Conservation (phyloP, 2,113 vertebrate species). For the Cephalopterus ornatus region DNA sequence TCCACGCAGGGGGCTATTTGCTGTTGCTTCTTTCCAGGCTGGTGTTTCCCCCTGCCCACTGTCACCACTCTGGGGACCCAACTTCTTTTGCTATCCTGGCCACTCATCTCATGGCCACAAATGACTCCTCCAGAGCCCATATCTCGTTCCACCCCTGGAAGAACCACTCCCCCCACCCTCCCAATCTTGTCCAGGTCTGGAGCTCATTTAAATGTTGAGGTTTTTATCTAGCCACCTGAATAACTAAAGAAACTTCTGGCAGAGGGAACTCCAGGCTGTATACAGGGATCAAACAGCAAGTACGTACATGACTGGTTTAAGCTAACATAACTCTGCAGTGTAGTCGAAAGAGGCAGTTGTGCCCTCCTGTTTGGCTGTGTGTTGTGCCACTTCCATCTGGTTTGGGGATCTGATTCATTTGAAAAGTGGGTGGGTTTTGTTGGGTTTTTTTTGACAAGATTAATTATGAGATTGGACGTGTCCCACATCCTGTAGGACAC, state of each 20-base stretch:
- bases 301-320: neutral
- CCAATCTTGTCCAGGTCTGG: neutral
- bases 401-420: neutral
- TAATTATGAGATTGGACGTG: neutral
- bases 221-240: neutral
- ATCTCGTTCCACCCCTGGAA: neutral
- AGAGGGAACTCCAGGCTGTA: neutral
- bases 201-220: neutral
- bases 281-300: neutral
- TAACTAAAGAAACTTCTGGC: neutral
- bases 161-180: fast-evolving
- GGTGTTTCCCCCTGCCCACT: neutral
- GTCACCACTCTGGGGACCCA: neutral
- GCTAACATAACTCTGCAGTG: neutral
- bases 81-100: neutral
- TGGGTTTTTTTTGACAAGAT: neutral
- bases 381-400: neutral
- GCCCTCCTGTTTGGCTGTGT: neutral
- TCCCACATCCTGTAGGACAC: neutral
- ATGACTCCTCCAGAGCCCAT: neutral
- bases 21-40: neutral
- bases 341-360: neutral
- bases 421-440: neutral
- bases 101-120: neutral
- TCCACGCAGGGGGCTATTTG: neutral